A percentile compares a stretch with the other conserved stretches of the same genome.
Evolutionary conservation across 2,888 invertebrate genomes (phyloP).

Genomic region (Linyphia triangularis): DNA sequence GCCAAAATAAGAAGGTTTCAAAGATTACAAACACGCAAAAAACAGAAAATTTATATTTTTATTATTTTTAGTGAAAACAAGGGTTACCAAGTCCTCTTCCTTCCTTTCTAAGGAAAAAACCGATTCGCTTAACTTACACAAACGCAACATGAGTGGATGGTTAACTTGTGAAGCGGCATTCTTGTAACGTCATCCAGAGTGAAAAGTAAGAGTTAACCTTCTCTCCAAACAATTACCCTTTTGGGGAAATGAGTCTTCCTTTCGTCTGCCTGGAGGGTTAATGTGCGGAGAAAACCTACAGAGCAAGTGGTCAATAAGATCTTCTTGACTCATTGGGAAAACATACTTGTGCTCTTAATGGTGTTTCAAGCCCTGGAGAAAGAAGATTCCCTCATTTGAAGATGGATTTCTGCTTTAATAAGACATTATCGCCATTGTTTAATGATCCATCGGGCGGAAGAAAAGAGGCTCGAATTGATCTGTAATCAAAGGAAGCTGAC

Average conservation of each 20-base stretch:
- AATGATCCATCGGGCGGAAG: neutral
- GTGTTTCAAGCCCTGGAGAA: neutral
- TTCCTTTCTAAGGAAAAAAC: too few species aligned
- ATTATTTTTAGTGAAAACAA: too few species aligned
- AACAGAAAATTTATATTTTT: too few species aligned
- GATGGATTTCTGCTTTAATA: neutral
- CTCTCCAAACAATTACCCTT: neutral
- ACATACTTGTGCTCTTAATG: neutral
- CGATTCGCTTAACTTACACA: too few species aligned
- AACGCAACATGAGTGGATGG: too few species aligned
- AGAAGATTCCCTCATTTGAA: neutral
- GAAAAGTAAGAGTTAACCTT: too few species aligned
- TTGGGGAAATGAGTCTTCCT: neutral
- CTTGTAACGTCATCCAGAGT: too few species aligned
- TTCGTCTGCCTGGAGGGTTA: neutral
- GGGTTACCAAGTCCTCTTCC: too few species aligned
- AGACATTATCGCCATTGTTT: slow-evolving; percentile 4
- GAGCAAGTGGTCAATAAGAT: slow-evolving; percentile 4
- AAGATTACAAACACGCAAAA: too few species aligned
- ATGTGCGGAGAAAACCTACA: neutral
- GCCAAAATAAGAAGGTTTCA: too few species aligned
- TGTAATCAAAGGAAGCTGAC: neutral
- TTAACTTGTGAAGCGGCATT: too few species aligned
- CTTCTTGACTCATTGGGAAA: neutral
- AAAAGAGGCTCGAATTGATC: neutral